phyloP scores from a whole-genome alignment of 2,113 vertebrate species.

The Cololabis saira region DNA sequence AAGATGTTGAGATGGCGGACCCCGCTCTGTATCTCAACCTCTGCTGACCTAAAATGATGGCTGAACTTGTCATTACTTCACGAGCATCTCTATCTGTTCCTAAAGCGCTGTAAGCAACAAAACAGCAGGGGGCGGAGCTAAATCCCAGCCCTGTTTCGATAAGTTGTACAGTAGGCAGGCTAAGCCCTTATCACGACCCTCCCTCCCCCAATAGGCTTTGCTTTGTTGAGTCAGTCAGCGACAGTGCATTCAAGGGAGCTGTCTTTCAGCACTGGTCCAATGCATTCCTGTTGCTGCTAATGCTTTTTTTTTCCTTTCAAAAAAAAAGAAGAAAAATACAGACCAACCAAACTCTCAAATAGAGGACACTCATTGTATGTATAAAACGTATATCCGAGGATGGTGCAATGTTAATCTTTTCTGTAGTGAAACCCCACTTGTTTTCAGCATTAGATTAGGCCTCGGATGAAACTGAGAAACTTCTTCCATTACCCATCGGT shows the following conservation, averaged over 20 bases:
- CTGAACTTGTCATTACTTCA: conserved; percentile 80
- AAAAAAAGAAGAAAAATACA: conserved; percentile 34
- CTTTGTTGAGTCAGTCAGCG: conserved; percentile 67
- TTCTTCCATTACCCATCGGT: conserved; percentile 46
- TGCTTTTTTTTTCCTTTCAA: conserved; percentile 51
- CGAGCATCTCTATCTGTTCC: conserved; percentile 62
- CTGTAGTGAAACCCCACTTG: conserved; percentile 59
- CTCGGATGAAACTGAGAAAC: conserved; percentile 46
- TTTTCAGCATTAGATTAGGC: conserved; percentile 57
- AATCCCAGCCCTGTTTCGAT: conserved; percentile 76
- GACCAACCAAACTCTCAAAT: conserved; percentile 74
- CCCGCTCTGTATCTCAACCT: conserved; percentile 71
- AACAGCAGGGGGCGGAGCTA: conserved; percentile 74
- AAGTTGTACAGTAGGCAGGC: conserved; percentile 81
- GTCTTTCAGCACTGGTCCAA: conserved; percentile 82
- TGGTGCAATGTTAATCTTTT: conserved; percentile 80
- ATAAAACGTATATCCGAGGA: conserved; percentile 70
- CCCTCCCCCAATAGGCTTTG: conserved; percentile 51
- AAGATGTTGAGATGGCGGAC: conserved; percentile 72
- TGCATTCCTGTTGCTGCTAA: conserved; percentile 82
- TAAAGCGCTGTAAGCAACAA: conserved; percentile 76
- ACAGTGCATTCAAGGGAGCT: conserved; percentile 78
- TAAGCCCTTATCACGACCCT: conserved; percentile 61
- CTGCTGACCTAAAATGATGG: conserved; percentile 74
- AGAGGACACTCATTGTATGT: conserved; percentile 73